Evolutionary conservation across 2,113 vertebrate genomes (phyloP).

Genomic region (Atrichornis clamosus): DNA sequence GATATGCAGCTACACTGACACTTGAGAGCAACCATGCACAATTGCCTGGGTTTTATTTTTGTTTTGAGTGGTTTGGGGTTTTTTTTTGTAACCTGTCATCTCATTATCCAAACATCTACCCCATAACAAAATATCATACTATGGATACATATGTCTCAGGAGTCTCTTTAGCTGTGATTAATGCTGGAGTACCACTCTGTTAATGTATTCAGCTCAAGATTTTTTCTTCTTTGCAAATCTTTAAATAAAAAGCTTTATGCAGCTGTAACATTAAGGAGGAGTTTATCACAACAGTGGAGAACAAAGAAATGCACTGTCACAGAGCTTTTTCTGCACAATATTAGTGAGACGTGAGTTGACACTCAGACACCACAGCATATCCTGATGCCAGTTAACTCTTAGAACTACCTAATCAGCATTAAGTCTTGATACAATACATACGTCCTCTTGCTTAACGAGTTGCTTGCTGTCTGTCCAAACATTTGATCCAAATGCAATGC

Average conservation of each 20-base stretch:
- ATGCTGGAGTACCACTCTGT: background rate
- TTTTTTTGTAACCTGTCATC: background rate
- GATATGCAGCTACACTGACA: background rate
- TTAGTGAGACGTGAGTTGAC: background rate
- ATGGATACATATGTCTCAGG: background rate
- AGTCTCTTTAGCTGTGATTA: background rate
- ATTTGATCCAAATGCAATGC: background rate
- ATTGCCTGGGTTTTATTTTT: background rate
- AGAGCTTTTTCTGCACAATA: background rate
- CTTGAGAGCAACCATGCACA: background rate
- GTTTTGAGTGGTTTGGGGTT: background rate
- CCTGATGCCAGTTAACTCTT: background rate
- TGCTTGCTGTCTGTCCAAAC: background rate
- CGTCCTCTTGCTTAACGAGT: background rate
- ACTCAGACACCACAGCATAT: background rate
- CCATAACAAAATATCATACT: background rate
- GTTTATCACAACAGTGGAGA: background rate
- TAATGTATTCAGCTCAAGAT: background rate
- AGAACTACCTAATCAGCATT: background rate
- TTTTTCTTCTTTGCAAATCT: background rate
- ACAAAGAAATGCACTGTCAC: background rate
- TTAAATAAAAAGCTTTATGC: background rate
- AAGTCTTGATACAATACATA: background rate
- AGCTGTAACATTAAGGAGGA: background rate
- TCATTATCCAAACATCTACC: background rate